A percentile compares a stretch with the other conserved stretches of the same genome.
Evolutionary conservation across 1,140 invertebrate species (phyloP).

Genomic region (Procambarus clarkii): DNA sequence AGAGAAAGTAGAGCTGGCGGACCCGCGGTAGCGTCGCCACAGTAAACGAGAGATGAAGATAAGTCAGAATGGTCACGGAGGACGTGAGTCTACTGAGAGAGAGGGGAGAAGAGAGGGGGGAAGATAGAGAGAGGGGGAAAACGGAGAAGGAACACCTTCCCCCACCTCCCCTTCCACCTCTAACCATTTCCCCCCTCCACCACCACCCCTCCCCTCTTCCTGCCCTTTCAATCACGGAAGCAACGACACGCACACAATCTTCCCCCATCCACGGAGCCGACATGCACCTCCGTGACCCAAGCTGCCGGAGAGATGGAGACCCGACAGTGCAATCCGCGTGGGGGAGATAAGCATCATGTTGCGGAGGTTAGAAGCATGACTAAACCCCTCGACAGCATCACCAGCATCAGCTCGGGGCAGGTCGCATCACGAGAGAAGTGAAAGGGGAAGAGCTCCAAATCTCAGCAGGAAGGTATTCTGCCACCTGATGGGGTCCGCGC

Average conservation of each 20-base stretch:
- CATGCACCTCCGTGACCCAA: background rate
- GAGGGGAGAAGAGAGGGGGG: background rate
- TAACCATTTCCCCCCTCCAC: too few relatives aligned
- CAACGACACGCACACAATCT: conserved; percentile 12
- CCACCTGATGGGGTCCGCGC: too few relatives aligned
- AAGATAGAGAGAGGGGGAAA: background rate
- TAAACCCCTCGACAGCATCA: background rate
- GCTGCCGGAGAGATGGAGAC: background rate
- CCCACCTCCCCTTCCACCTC: too few relatives aligned
- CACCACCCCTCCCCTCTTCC: background rate
- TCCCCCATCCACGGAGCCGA: background rate
- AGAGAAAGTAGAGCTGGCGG: background rate
- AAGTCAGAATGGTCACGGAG: background rate
- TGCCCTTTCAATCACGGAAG: background rate
- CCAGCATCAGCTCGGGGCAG: background rate
- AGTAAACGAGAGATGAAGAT: background rate
- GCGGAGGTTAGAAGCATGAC: background rate
- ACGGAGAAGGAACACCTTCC: too few relatives aligned
- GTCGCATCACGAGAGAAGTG: conserved; percentile 1
- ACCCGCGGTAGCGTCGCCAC: background rate
- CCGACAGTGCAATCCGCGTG: background rate
- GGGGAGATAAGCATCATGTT: background rate
- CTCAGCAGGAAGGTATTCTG: too few relatives aligned
- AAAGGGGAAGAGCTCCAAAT: background rate
- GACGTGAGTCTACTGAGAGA: background rate